Evolutionary conservation across 2,888 invertebrate species (phyloP).

Genomic region (Metalampra italica): DNA sequence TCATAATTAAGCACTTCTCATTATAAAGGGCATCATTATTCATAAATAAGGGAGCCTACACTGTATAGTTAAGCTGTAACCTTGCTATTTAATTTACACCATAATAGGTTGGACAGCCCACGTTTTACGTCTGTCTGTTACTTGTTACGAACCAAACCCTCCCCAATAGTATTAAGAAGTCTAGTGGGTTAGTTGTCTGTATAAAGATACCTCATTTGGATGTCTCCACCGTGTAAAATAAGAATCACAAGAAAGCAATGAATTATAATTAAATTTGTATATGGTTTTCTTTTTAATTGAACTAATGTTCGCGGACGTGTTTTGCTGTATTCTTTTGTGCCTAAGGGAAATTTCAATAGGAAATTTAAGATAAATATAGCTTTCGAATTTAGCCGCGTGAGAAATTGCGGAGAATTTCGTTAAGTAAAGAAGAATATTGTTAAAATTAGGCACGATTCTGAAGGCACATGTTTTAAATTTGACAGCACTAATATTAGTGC

Average conservation of each 20-base stretch:
- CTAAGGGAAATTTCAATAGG: slow-evolving; percentile 11
- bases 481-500: no score
- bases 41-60: no score
- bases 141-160: no score
- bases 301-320: slow-evolving; percentile 5
- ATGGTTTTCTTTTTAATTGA: slow-evolving; percentile 7
- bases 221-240: slow-evolving; percentile 8
- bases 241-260: slow-evolving; percentile 6
- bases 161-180: neutral
- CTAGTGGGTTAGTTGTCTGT: neutral
- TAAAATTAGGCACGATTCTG: neutral
- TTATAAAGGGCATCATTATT: no score
- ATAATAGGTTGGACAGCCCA: no score
- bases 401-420: neutral
- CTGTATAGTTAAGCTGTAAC: no score
- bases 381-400: slow-evolving; percentile 5
- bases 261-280: slow-evolving; percentile 9
- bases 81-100: no score
- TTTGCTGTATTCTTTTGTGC: slow-evolving; percentile 8
- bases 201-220: slow-evolving; percentile 10
- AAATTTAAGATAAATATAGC: slow-evolving; percentile 14
- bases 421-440: neutral
- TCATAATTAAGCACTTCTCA: no score
- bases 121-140: no score
- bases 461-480: no score